Conservation (phyloP, 2,797 vertebrate genomes). For the Salarias fasciatus region DNA sequence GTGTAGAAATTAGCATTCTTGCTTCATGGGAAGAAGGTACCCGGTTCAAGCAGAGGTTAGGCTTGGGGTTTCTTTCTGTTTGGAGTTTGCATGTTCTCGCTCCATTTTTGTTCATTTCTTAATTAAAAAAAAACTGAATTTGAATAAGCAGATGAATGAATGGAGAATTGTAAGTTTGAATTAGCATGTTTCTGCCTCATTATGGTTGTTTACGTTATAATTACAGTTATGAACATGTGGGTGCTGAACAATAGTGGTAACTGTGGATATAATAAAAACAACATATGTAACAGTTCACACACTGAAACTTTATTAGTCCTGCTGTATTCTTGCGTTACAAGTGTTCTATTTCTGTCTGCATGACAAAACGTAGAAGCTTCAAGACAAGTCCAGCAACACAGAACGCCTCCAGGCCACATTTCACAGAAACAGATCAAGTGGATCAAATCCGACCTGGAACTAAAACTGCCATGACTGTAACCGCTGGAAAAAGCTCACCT, state of each 20-base stretch:
- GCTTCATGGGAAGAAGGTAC: too few relatives aligned
- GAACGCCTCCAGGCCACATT: conserved; percentile 47
- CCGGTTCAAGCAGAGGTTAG: too few relatives aligned
- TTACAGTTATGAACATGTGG: too few relatives aligned
- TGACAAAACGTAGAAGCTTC: conserved; percentile 7
- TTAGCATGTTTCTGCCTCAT: background rate
- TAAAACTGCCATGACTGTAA: background rate
- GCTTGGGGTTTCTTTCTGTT: too few relatives aligned
- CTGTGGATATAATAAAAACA: conserved; percentile 23
- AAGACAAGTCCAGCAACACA: conserved; percentile 4
- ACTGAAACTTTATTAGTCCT: conserved; percentile 61
- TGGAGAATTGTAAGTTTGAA: too few relatives aligned
- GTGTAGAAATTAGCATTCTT: too few relatives aligned
- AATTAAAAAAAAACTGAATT: too few relatives aligned
- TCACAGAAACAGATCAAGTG: conserved; percentile 50
- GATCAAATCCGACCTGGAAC: conserved; percentile 20
- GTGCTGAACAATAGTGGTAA: too few relatives aligned
- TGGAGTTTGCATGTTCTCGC: too few relatives aligned
- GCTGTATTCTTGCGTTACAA: conserved; percentile 8
- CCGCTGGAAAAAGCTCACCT: background rate
- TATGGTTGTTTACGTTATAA: too few relatives aligned
- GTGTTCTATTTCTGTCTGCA: background rate
- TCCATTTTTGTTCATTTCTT: too few relatives aligned
- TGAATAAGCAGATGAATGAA: background rate
- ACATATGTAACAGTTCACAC: conserved; percentile 26